Base-by-base conservation (phyloP, 2,113 vertebrate species). In the Holacanthus passer region DNA sequence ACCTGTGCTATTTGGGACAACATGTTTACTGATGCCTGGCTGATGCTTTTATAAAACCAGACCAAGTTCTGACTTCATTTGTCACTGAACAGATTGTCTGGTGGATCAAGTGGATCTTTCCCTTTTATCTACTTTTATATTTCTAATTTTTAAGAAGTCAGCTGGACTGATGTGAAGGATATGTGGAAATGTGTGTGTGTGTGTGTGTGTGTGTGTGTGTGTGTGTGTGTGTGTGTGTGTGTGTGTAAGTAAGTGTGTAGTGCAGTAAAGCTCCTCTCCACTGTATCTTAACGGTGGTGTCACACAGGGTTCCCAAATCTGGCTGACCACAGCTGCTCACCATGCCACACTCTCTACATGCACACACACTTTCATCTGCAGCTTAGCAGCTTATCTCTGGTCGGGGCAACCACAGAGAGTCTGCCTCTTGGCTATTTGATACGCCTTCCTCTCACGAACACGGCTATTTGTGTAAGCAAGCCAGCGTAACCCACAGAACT, bases 331-430 rank as follows among this genome's bases (percentile, higher is more conserved):
- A 91, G 92, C 90, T 92, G 89, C 85, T 88, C 89, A 55, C 79
- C 66, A 74, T 43, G 83, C 75, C 88, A 87, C 86, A 24, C 83
- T 90, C 88, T 84, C 81, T 72, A 81, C 90, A 94, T 72, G 82
- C 87, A 84, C 87, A 79, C 77, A 73, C 84, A 68, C 89, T 89
- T 92, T 93, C 89, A 93, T 92, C 90, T 90, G 87, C 87, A 87
- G 90, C 85, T 91, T 87, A 92, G 85, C 87, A 66, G 91, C 93
- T 95, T 95, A 94, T 94, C 93, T 91, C 79, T 68, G 86, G 84
- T 78, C 29, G 24, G 79, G 87, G 85, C 92, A 37, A 89, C 87
- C 82, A 17, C 89, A 78, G 84, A 82, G 89, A 78, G 85, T 69
- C 80, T 76, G 82, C 80, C 85, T 85, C 81, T 85, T 31, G 83